Evolutionary conservation across 1,140 invertebrate genomes (phyloP), one percentile per base, ranked within the genome.

Genomic region (Cepaea nemoralis): DNA sequence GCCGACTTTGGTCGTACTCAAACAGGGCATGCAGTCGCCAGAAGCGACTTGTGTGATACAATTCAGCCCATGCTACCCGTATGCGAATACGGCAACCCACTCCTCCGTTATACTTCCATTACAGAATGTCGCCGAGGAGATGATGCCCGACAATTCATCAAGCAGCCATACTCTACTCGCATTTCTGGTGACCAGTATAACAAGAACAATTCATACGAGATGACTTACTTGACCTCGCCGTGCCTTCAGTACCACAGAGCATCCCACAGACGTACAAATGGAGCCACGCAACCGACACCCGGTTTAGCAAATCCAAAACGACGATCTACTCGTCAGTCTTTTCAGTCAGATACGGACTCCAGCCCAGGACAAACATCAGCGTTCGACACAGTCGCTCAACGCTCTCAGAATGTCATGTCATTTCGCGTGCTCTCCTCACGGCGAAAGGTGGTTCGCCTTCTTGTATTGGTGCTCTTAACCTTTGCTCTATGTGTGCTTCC

Each of bases 401-500:
- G 73, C 71, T 73, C 71, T 19, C 78, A 73, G 24, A 63, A 83
- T 22, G 59, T 81, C 48, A 82, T 75, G 59, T 81, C 81, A 8
- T 37, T 82, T 14, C 83, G 83, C 22, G 88, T 89, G 0, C 82
- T 91, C 8, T 83, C 86, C 37, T 87, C 89, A 27, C 84, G 92
- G 27, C 82, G 91, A 5, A 89, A 90, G 77, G 92, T 93, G 19
- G 91, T 92, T 74, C 94, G 95, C 69, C 95, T 97, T 93, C 92
- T 97, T 42, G 94, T 97, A 37, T 94, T 95, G 5, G 95, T 96
- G 14, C 95, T 96, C 22, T 91, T 95, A 55, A 94, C 95, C 70
- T 97, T 97, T 89, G 95, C 95, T 1, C 84, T 96, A 19, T 96
- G 95, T 91, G 96, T 97, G 91, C 91, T 97, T 40, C 96, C 96